Base-by-base conservation (phyloP, 2,888 invertebrate species). In the Drosophila buzzatii region DNA sequence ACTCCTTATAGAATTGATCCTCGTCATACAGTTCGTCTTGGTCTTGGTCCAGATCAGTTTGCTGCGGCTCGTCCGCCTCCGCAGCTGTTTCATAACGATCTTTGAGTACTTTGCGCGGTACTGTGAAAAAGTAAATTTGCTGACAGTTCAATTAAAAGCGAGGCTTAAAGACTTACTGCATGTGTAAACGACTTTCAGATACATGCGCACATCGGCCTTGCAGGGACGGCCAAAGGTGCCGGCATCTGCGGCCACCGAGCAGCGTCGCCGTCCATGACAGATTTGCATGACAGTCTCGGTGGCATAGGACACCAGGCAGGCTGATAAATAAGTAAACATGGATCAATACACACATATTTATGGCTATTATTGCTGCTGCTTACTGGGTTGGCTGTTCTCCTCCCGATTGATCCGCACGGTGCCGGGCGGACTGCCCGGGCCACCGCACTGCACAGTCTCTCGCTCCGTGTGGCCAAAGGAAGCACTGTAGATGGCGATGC, bases 401-500 rank as follows among this genome's bases (percentile, higher is more conserved):
- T 91, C 84, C 41, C 86, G 78, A 63, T 80, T 79, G 55, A 80
- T 81, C 14, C 82, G 77, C 42, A 79, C 78, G 57, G 80, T 89
- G n/a, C 82, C 85, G 90, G 97, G 96, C 12, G 69, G 62, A 0
- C 58, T 51, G n/a, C 77, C 70, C 35, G 69, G 79, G 8, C 69
- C 70, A 2, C 97, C 96, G 92, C 97, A 97, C 91, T 97, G 97
- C 79, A 97, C 95, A 83, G 96, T 97, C 93, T 98, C 97, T 89
- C 96, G 96, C 91, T 97, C 96, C 0, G 97, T 97, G 79, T 98
- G 95, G 8, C 98, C 98, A 92, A 97, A 99, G 93, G 96, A 96
- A 42, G 98, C 98, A 49, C 98, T 98, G 94, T 97, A 98, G 91
- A 99, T 96, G 62, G 98, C 98, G 60, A 99, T 96, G 90, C 98